These are phyloP conservation scores for Imbricaverruca yamaguchii DNA, from an alignment of 2,888 invertebrate genomes.

Conservation along the genomic window DNA sequence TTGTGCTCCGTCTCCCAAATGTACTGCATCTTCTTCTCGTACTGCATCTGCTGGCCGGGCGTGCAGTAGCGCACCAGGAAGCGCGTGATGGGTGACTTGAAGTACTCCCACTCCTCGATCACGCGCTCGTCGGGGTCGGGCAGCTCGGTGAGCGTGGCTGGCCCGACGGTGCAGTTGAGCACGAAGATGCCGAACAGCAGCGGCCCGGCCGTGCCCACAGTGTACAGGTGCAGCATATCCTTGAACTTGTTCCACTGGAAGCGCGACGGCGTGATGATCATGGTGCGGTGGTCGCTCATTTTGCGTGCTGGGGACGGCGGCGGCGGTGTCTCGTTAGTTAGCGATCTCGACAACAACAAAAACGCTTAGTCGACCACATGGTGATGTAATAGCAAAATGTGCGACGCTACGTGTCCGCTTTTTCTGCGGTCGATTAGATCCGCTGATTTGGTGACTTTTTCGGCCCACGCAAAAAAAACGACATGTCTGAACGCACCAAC, in stretches of 20 bases:
- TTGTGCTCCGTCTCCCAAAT: neutral
- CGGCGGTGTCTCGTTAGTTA: too few relatives aligned
- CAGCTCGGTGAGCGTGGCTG: neutral
- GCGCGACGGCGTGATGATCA: slow-evolving; percentile 12
- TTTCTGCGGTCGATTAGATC: too few relatives aligned
- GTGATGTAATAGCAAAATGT: too few relatives aligned
- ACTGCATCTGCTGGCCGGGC: neutral
- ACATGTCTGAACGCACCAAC: too few relatives aligned
- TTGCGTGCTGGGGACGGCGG: neutral
- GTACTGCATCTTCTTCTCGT: slow-evolving; percentile 1
- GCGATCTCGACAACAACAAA: too few relatives aligned
- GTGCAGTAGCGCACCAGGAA: slow-evolving; percentile 3
- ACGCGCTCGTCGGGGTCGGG: neutral
- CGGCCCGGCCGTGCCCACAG: neutral
- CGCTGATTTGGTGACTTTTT: too few relatives aligned
- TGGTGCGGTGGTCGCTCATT: neutral
- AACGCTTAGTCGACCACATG: too few relatives aligned
- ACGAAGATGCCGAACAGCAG: neutral
- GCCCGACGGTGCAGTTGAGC: neutral
- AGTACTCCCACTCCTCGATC: neutral
- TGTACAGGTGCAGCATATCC: slow-evolving; percentile 10
- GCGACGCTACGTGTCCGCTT: too few relatives aligned
- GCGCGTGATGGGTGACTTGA: slow-evolving; percentile 10
- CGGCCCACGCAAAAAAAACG: too few relatives aligned
- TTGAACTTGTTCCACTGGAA: slow-evolving; percentile 21